Evolutionary conservation across 2,797 vertebrate genomes (phyloP).

Genomic region (Pristis pectinata): DNA sequence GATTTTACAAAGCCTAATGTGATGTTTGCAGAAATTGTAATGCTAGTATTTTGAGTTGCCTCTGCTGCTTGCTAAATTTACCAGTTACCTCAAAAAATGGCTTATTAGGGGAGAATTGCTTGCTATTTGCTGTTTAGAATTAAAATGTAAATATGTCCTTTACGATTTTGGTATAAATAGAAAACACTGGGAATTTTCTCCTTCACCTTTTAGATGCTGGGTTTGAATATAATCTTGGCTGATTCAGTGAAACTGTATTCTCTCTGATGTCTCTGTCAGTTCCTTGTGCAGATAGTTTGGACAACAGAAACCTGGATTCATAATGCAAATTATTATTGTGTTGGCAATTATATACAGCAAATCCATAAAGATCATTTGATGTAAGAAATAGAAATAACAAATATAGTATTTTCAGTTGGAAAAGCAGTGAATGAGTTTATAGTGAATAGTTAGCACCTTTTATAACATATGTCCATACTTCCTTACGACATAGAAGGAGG

Average conservation of each 20-base stretch:
- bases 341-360: neutral
- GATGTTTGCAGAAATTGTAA: neutral
- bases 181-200: neutral
- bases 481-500: no score
- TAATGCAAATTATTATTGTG: neutral
- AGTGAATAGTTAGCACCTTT: no score
- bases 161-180: neutral
- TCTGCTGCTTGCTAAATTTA: neutral
- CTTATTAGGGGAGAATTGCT: no score
- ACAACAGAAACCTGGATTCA: neutral
- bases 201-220: neutral
- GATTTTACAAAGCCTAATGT: neutral
- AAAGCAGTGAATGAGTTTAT: no score
- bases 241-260: neutral
- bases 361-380: neutral
- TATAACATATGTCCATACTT: no score
- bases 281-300: neutral
- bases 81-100: neutral
- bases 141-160: neutral
- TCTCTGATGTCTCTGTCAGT: neutral
- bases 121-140: neutral
- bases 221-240: constrained; percentile 1
- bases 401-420: neutral
- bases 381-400: neutral
- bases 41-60: neutral